Evolutionary conservation across 2,113 vertebrate species (phyloP).

Genomic region (Sciurus niger): DNA sequence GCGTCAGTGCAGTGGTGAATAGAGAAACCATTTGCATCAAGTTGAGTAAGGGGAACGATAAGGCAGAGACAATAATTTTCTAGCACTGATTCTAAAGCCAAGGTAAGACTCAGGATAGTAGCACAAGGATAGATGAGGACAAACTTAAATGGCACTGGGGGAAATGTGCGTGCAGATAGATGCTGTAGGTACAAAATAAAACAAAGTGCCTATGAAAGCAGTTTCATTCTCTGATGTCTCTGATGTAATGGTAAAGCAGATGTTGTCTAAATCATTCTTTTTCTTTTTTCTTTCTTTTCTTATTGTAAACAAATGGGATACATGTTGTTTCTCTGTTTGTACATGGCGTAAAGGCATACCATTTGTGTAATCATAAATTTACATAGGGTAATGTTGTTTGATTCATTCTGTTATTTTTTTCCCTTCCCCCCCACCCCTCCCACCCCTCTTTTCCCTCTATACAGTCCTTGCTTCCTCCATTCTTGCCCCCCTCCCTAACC

Average conservation of each 20-base stretch:
- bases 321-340: too few relatives aligned
- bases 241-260: neutral
- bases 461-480: too few relatives aligned
- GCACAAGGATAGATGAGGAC: neutral
- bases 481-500: too few relatives aligned
- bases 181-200: neutral
- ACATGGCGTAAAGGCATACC: too few relatives aligned
- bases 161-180: neutral
- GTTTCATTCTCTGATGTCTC: neutral
- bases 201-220: neutral
- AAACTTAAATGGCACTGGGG: neutral
- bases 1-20: neutral
- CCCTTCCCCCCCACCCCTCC: too few relatives aligned
- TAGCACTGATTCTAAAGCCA: neutral
- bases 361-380: too few relatives aligned
- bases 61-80: neutral
- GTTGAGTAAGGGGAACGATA: neutral
- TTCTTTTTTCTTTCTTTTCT: too few relatives aligned
- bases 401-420: too few relatives aligned
- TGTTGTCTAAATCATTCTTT: neutral
- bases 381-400: too few relatives aligned
- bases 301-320: too few relatives aligned
- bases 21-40: neutral
- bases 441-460: too few relatives aligned
- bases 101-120: neutral